Percentiles rank a stretch among this genome's conserved stretches.
Conservation (phyloP, 2,113 vertebrate genomes). For the Stigmatopora nigra region DNA sequence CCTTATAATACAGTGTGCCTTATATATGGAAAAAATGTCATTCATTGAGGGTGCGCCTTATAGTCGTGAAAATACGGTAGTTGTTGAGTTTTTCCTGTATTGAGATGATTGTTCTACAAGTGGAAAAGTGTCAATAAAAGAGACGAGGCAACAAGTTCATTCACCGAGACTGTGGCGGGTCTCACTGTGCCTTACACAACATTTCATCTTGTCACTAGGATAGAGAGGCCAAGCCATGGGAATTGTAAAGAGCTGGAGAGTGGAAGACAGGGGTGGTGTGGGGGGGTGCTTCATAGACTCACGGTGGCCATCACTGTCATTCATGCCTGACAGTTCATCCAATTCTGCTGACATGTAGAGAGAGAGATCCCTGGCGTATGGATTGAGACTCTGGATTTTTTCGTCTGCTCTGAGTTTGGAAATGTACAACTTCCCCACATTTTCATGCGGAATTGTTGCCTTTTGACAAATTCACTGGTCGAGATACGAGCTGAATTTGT, state of each 20-base stretch:
- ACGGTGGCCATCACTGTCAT: constrained; percentile 59
- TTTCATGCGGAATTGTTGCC: too few relatives aligned
- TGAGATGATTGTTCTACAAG: neutral
- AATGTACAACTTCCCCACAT: too few relatives aligned
- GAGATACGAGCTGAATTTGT: too few relatives aligned
- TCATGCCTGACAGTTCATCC: constrained; percentile 46
- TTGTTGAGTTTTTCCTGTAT: neutral
- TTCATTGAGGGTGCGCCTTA: too few relatives aligned
- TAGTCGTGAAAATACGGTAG: too few relatives aligned
- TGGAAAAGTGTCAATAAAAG: neutral
- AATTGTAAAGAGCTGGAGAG: constrained; percentile 43
- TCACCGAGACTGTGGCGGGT: constrained; percentile 36
- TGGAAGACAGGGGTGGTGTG: too few relatives aligned
- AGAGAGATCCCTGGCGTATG: constrained; percentile 38
- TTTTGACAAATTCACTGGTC: too few relatives aligned
- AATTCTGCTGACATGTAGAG: constrained; percentile 41
- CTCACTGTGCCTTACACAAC: constrained; percentile 44
- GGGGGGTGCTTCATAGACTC: constrained; percentile 31
- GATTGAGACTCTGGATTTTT: constrained; percentile 28
- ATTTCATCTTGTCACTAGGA: constrained; percentile 59
- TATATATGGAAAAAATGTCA: too few relatives aligned
- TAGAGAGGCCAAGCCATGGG: constrained; percentile 43
- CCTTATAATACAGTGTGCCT: too few relatives aligned
- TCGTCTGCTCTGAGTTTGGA: neutral
- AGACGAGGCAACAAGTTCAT: neutral